Percentiles rank a stretch among this genome's conserved stretches.
Conservation (phyloP, 2,797 vertebrate genomes). For the Glossophaga mutica region DNA sequence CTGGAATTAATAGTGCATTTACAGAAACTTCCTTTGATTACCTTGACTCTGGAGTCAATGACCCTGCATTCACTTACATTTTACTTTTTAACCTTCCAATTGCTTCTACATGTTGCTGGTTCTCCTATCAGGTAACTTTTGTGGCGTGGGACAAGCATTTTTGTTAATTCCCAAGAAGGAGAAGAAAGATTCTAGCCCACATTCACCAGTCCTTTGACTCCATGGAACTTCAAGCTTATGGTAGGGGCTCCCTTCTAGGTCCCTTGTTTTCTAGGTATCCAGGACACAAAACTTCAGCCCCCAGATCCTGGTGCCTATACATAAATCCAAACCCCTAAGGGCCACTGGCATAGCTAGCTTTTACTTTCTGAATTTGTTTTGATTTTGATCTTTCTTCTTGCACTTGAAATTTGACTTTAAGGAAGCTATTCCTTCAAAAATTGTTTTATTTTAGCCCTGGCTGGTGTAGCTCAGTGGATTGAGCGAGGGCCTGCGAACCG, state of each 20-base stretch:
- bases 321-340: neutral
- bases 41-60: neutral
- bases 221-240: neutral
- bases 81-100: neutral
- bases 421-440: neutral
- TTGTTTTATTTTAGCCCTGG: neutral
- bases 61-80: neutral
- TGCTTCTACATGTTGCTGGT: neutral
- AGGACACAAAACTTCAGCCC: neutral
- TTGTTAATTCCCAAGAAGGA: neutral
- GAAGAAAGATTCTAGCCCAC: neutral
- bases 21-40: neutral
- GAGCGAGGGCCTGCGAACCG: too few species aligned
- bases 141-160: neutral
- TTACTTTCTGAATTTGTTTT: neutral
- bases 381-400: neutral
- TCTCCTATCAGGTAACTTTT: neutral
- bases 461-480: too few species aligned
- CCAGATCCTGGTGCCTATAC: neutral
- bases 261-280: neutral
- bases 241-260: neutral
- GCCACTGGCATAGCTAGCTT: neutral
- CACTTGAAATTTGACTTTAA: neutral
- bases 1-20: neutral
- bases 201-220: neutral